phyloP scores from a whole-genome alignment of 2,797 vertebrate genomes.

The Hydrolagus colliei region DNA sequence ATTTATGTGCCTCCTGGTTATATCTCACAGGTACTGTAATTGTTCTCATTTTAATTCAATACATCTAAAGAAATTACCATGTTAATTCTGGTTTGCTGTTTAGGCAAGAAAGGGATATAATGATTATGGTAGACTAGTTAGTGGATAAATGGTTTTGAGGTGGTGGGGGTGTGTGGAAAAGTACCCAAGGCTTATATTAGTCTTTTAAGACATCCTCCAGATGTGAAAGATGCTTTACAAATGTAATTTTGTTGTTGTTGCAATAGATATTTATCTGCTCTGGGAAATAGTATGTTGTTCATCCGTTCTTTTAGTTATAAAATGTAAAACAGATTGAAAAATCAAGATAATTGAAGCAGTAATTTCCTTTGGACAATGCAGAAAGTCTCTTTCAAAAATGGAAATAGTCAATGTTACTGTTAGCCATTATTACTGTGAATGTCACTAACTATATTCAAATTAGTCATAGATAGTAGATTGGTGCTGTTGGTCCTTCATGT shows the following conservation, averaged over 20 bases:
- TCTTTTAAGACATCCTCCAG: too few relatives aligned
- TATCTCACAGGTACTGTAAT: slow-evolving; percentile 58
- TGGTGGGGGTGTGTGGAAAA: too few relatives aligned
- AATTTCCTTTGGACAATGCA: background rate
- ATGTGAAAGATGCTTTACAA: too few relatives aligned
- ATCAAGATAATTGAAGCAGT: background rate
- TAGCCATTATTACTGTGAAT: background rate
- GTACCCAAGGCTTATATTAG: too few relatives aligned
- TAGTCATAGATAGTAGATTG: background rate
- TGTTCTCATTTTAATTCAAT: background rate
- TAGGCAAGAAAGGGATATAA: background rate
- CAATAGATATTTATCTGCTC: background rate
- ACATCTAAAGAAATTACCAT: background rate
- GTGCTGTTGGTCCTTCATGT: background rate
- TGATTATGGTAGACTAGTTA: background rate
- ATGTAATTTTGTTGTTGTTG: background rate
- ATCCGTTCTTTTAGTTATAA: background rate
- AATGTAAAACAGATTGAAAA: background rate
- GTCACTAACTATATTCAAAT: background rate
- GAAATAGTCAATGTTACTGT: background rate
- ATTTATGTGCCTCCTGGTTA: slow-evolving; percentile 69
- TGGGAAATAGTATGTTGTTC: background rate
- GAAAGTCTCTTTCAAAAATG: background rate
- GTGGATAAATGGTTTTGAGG: background rate
- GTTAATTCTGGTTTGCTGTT: background rate